A percentile compares a stretch with the other conserved stretches of the same genome.
Evolutionary conservation across 2,113 vertebrate genomes (phyloP).

Genomic region (Noturus placidus): DNA sequence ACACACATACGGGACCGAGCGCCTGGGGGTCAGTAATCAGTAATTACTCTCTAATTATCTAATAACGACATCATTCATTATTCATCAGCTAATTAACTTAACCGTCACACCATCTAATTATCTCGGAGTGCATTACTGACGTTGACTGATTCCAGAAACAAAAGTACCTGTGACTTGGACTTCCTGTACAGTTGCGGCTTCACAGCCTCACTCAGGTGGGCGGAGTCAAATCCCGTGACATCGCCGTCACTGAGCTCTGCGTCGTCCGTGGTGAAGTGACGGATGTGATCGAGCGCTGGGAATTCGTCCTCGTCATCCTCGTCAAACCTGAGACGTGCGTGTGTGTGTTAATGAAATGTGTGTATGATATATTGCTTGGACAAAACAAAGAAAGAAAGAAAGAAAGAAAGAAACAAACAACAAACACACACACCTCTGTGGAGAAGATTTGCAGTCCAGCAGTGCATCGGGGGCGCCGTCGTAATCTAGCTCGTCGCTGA

Average conservation of each 20-base stretch:
- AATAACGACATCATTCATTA: conserved; percentile 31
- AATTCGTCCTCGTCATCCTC: conserved; percentile 87
- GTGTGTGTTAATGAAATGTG: background rate
- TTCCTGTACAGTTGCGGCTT: conserved; percentile 96
- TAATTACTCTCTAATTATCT: conserved; percentile 26
- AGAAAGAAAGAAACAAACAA: background rate
- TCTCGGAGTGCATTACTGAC: background rate
- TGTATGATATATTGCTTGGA: background rate
- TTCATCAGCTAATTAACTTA: conserved; percentile 26
- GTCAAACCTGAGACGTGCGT: conserved; percentile 74
- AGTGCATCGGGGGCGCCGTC: conserved; percentile 80
- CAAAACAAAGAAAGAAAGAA: background rate
- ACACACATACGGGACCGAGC: background rate
- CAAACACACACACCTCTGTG: conserved; percentile 74
- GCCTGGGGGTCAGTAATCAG: background rate
- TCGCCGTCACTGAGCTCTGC: conserved; percentile 86
- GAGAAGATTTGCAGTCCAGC: conserved; percentile 86
- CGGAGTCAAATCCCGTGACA: conserved; percentile 79
- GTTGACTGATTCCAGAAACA: background rate
- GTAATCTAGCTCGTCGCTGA: conserved; percentile 75
- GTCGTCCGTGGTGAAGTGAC: conserved; percentile 93
- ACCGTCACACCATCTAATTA: background rate
- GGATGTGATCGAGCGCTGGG: conserved; percentile 93
- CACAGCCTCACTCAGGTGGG: conserved; percentile 85
- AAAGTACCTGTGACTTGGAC: conserved; percentile 94